Evolutionary conservation across 2,113 vertebrate genomes (phyloP).

Genomic region (Solea solea): DNA sequence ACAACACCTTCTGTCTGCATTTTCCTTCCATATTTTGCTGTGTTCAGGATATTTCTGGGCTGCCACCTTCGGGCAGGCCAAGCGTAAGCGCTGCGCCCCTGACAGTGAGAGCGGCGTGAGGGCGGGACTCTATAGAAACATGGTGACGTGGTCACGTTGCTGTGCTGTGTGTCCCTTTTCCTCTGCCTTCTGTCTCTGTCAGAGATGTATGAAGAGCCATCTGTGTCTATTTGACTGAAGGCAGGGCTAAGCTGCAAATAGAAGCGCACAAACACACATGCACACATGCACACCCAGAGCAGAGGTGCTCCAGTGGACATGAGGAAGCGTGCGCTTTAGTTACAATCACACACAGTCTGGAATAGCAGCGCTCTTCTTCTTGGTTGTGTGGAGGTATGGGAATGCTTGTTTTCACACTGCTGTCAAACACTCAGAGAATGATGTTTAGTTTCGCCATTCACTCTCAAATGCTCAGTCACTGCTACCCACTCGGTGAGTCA

Average conservation of each 20-base stretch:
- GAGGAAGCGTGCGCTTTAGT: background rate
- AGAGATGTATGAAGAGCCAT: background rate
- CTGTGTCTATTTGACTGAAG: background rate
- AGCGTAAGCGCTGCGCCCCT: background rate
- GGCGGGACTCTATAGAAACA: background rate
- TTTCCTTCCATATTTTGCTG: background rate
- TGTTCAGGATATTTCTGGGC: background rate
- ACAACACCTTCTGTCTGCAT: background rate
- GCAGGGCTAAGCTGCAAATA: background rate
- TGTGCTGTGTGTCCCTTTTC: background rate
- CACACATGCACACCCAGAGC: background rate
- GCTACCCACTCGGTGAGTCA: no score
- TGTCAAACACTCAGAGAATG: background rate
- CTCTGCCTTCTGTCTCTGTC: background rate
- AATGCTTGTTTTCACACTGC: background rate
- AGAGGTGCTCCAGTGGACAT: background rate
- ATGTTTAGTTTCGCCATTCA: background rate
- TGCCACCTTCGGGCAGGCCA: background rate
- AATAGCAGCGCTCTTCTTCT: background rate
- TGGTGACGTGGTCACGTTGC: background rate
- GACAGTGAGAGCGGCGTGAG: background rate
- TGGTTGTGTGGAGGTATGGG: background rate
- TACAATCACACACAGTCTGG: background rate
- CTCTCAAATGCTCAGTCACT: no score
- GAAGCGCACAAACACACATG: background rate